Evolutionary conservation across 2,113 vertebrate species (phyloP), one percentile per base, ranked within the genome.

Genomic region (Tyrannus savana): DNA sequence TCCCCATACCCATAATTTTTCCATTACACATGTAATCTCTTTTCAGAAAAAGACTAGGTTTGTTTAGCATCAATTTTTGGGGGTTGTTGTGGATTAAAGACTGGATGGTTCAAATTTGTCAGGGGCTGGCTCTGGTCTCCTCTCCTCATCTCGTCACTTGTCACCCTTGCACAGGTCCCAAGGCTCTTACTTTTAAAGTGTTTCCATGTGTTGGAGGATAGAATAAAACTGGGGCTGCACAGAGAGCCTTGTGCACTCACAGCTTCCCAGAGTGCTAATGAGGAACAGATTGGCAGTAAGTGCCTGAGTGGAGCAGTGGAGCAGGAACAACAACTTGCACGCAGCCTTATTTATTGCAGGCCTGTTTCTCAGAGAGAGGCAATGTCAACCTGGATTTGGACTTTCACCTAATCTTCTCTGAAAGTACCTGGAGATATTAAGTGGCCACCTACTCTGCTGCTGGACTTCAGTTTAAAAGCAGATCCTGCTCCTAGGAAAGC

Each of bases 261-360:
- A 97, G 96, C 95, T 94, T 97, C 95, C 93, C 96, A 86, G 93
- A 97, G 93, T 96, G 97, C 97, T 98, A 95, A 96, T 96, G 87
- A 97, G 97, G 95, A 96, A 95, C 96, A 95, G 12, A 96, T 86
- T 95, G 93, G 55, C 93, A 89, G 16, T 89, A 62, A 97, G 95
- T 89, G 91, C 76, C 94, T 90, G 87, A 98, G 94, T 10, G 85
- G 87, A 87, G 89, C 91, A 75, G 87, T 89, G 47, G 35, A 91
- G 93, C 97, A 95, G 90, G 90, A 97, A 97, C 95, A 95, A 93
- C 94, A 95, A 97, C 97, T 97, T 84, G 94, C 96, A 97, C 83
- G 68, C 69, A 91, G 73, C 67, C 89, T 81, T 88, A 82, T 96
- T 96, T 97, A 97, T 97, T 93, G 89, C 96, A 96, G 88, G 60